These are phyloP conservation scores for Colius striatus DNA, from an alignment of 2,113 vertebrate species.

Conservation along the genomic window DNA sequence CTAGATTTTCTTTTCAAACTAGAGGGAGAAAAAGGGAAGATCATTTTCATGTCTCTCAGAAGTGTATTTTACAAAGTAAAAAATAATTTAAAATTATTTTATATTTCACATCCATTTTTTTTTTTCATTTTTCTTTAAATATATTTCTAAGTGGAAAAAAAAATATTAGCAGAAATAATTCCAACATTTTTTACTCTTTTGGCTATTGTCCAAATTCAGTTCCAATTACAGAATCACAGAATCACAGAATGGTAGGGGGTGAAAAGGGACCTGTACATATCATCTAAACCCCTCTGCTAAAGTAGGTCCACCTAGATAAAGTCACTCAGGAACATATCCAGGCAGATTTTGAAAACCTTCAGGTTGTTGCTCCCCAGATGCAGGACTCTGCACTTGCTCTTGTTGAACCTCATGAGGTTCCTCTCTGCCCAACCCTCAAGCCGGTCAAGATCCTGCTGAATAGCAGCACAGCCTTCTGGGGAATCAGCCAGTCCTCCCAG, in stretches of 20 bases:
- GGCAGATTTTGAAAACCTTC: too few relatives aligned
- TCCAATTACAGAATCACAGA: not conserved
- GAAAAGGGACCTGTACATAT: too few relatives aligned
- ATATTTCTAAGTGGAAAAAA: not conserved
- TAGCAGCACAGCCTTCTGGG: too few relatives aligned
- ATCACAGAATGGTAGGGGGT: too few relatives aligned
- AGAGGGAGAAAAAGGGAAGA: rapidly evolving
- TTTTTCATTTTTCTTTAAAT: not conserved
- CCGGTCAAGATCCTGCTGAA: too few relatives aligned
- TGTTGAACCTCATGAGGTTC: not conserved
- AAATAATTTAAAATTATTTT: not conserved
- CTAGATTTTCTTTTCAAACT: not conserved
- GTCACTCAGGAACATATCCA: too few relatives aligned
- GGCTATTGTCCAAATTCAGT: not conserved
- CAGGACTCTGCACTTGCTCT: not conserved
- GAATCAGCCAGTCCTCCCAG: too few relatives aligned
- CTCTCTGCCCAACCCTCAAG: too few relatives aligned
- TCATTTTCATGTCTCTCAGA: not conserved
- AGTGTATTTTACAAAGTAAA: not conserved
- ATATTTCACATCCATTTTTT: not conserved
- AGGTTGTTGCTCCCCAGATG: too few relatives aligned
- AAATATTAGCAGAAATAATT: not conserved
- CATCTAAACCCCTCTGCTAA: too few relatives aligned
- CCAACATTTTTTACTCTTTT: not conserved
- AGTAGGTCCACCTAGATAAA: too few relatives aligned